Conservation (phyloP, 2,888 invertebrate genomes). For the Heterodera filipjevi region DNA sequence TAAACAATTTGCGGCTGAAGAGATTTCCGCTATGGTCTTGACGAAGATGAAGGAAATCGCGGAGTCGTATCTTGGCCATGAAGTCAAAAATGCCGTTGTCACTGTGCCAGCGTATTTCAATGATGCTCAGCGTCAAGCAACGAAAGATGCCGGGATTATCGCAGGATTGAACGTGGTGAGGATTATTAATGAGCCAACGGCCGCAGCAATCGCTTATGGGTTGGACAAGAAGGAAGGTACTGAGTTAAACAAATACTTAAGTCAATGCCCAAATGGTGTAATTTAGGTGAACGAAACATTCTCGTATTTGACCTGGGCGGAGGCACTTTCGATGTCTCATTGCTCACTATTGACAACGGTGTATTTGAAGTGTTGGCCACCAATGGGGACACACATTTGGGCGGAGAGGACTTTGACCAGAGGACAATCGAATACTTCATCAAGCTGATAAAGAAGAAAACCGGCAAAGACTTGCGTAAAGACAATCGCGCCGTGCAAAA, state of each 20-base stretch:
- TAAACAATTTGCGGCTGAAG: constrained; percentile 93
- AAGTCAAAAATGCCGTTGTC: constrained; percentile 82
- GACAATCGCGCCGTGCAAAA: constrained; percentile 67
- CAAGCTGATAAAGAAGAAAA: constrained; percentile 74
- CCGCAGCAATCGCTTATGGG: constrained; percentile 64
- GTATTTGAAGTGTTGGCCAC: constrained; percentile 79
- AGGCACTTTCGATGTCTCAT: constrained; percentile 97
- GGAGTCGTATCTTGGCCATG: constrained; percentile 72
- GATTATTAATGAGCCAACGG: constrained; percentile 84
- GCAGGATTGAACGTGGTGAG: constrained; percentile 73
- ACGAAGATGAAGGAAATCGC: constrained; percentile 65
- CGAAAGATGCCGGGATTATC: constrained; percentile 88
- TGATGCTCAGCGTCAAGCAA: constrained; percentile 89
- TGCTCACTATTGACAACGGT: constrained; percentile 96
- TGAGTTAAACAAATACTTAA: no score
- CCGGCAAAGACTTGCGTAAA: constrained; percentile 67
- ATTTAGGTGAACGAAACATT: constrained; percentile 83
- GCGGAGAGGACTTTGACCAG: constrained; percentile 85
- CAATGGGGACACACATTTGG: constrained; percentile 65
- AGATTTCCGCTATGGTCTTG: constrained; percentile 95
- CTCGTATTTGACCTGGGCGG: constrained; percentile 98
- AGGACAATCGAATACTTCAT: constrained; percentile 84
- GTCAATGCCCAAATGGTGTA: no score
- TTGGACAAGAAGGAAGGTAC: constrained; percentile 66
- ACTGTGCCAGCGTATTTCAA: constrained; percentile 99